Base-by-base conservation (phyloP, 1,140 invertebrate species). In the Cydia amplana region DNA sequence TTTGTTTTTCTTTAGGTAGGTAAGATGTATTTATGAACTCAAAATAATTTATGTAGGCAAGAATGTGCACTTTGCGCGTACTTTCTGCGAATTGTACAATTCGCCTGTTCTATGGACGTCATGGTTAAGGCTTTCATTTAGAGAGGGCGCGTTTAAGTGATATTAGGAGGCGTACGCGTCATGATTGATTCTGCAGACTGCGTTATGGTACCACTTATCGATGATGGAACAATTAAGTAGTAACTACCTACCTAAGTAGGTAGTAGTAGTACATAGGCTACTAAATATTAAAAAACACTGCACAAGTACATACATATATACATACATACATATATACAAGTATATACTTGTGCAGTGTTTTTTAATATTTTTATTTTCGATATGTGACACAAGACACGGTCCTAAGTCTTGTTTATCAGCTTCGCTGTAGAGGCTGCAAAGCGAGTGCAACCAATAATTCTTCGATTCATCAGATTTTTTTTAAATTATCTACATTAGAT, bases 41-140 rank as follows among this genome's bases (percentile, higher is more conserved):
- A 10, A 40, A 43, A 43, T 43, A 43, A 32, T 32, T 0, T n/a
- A 2, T 70, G 20, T 12, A 77, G 60, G 10, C 4, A 32, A 14
- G 23, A 65, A 32, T 7, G n/a, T 16, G 46, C 14, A n/a, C 1
- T 51, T 51, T 51, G 0, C 7, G n/a, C n/a, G 23, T 32, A 72
- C 28, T 14, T 43, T 73, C 46, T 67, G 43, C 18, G 40, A 18
- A 4, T 25, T 60, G 18, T 74, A 49, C 16, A 72, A 60, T 43
- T 23, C 55, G 36, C 7, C 20, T 86, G 83, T 16, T 91, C 87
- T 89, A 74, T 86, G 85, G 12, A 77, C 14, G 87, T 90, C 85
- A 89, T 89, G 87, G 88, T 91, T 89, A 90, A 89, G 86, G 89
- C 78, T 90, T 89, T 86, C 83, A 86, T 88, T 88, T 90, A 84